Conservation (phyloP, 2,797 vertebrate species). For the Steatocranus sp. region DNA sequence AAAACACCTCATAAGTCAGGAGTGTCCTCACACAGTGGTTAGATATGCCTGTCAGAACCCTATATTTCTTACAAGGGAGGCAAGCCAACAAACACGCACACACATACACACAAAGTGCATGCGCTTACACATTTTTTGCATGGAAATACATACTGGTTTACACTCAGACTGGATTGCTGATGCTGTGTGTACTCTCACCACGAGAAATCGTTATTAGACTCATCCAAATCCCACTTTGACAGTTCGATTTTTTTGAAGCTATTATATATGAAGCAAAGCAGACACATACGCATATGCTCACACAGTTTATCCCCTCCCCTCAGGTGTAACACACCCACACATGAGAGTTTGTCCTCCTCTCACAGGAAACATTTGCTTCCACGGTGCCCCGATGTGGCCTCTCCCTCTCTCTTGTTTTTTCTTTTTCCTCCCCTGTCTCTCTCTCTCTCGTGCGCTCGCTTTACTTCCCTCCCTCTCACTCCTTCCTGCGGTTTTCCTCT, state of each 20-base stretch:
- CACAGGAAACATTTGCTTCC: constrained; percentile 66
- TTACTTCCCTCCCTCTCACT: constrained; percentile 31
- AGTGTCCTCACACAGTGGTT: background rate
- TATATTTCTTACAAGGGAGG: background rate
- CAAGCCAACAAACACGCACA: background rate
- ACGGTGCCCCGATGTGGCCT: constrained; percentile 57
- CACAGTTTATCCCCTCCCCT: background rate
- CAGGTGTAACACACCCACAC: constrained; percentile 1
- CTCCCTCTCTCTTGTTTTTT: constrained; percentile 31
- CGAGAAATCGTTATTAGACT: background rate
- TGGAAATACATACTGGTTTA: background rate
- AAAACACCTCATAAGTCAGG: background rate
- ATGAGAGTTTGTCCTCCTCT: constrained; percentile 33
- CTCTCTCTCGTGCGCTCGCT: constrained; percentile 2
- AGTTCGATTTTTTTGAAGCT: background rate
- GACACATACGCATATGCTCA: background rate
- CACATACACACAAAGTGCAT: background rate
- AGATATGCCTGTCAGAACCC: background rate
- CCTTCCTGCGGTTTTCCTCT: constrained; percentile 65
- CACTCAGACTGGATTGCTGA: background rate
- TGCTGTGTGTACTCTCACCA: background rate
- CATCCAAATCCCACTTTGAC: background rate
- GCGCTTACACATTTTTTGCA: background rate
- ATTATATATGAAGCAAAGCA: background rate
- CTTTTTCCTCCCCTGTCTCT: background rate